Conservation (phyloP, 2,797 vertebrate genomes). For the Eleutherodactylus coqui region DNA sequence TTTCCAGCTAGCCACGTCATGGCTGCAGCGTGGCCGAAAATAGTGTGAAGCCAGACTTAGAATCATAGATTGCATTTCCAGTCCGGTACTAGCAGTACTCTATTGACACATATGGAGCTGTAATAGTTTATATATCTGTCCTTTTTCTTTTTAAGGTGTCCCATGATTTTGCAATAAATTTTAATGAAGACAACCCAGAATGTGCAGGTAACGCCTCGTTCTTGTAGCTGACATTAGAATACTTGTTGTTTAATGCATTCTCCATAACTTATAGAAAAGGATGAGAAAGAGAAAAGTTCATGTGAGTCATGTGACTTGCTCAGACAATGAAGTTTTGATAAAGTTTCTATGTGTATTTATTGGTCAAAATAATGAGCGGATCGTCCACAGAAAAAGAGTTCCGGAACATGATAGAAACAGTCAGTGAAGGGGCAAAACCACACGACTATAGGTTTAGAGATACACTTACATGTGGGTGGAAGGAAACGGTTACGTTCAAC, state of each 20-base stretch:
- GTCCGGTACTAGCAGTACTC: neutral
- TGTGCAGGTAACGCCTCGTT: slow-evolving; percentile 87
- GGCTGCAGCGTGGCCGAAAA: no score
- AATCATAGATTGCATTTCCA: neutral
- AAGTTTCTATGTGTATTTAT: neutral
- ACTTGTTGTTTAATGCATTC: neutral
- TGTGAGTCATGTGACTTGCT: neutral
- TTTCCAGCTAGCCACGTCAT: no score
- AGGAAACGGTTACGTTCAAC: no score
- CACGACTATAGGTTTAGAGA: no score
- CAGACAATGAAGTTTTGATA: neutral
- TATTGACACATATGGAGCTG: neutral
- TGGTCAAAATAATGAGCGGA: neutral
- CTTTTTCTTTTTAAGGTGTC: slow-evolving; percentile 83
- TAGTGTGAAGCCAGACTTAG: no score
- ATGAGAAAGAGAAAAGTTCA: neutral
- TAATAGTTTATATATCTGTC: neutral
- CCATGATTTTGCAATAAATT: slow-evolving; percentile 98
- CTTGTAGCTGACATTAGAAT: neutral
- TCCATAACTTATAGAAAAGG: neutral
- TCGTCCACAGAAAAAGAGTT: neutral
- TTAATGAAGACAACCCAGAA: slow-evolving; percentile 98
- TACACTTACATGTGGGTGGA: no score
- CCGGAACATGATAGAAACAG: no score
- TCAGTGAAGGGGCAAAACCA: no score